Evolutionary conservation across 2,888 invertebrate species (phyloP), one percentile per base, ranked within the genome.

Genomic region (Rhingia rostrata): DNA sequence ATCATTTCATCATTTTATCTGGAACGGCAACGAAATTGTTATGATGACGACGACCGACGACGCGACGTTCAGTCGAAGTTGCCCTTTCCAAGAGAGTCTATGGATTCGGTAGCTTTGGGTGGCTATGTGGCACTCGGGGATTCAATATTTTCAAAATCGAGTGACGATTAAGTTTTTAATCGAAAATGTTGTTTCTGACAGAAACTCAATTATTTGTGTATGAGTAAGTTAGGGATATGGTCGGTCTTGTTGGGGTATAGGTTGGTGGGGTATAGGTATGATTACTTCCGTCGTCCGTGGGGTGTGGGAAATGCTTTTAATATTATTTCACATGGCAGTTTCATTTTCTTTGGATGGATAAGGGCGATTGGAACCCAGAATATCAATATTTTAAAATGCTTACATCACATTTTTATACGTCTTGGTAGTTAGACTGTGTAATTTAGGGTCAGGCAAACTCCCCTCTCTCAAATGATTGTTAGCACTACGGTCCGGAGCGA

Each of bases 121-220:
- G 35, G 30, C 7, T 32, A n/a, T 22, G 6, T 51, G 22, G 12
- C 10, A 12, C 33, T 43, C 47, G 64, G 32, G 37, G 43, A 74
- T 63, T 74, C 14, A 45, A 63, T 81, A 64, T 73, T 67, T 64
- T 49, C 33, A 49, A 78, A 82, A 60, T 84, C 69, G 61, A 69
- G 79, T 74, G 83, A 80, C 84, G 74, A 80, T 70, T 84, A 74
- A 70, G 80, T 63, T 81, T 80, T 81, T 81, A 85, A 85, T 85
- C 81, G 85, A 81, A 85, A 85, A 85, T 14, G 56, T 77, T 81
- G 81, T 77, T 85, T 54, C 47, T 81, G 81, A 81, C 81, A 85
- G 85, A 72, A 81, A 85, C 45, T 77, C 85, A 85, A 85, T 85
- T 85, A 85, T 84, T 80, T 72, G 75, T 6, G 45, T 73, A 22